phyloP scores from a whole-genome alignment of 2,113 vertebrate genomes.

The Scomber scombrus region DNA sequence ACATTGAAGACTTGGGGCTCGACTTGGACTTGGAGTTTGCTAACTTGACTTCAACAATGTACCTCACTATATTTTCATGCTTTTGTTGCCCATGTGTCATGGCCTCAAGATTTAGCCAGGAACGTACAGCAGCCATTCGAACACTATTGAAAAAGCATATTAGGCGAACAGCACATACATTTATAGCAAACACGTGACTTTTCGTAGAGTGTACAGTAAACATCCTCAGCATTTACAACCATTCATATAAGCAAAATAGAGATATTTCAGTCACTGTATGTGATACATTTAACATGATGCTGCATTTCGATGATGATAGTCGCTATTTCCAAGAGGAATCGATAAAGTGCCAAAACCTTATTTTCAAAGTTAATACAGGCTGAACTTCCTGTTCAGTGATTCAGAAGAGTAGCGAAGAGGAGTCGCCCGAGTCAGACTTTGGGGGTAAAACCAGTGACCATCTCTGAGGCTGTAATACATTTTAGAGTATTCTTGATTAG shows the following conservation, averaged over 20 bases:
- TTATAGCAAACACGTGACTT: constrained; percentile 50
- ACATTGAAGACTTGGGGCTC: constrained; percentile 29
- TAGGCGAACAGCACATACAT: constrained; percentile 45
- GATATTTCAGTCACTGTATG: constrained; percentile 55
- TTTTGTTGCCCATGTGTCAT: constrained; percentile 56
- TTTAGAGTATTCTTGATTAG: no score
- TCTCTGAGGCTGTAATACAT: background rate
- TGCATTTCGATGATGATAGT: constrained; percentile 67
- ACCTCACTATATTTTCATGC: constrained; percentile 30
- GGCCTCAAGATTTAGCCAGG: constrained; percentile 52
- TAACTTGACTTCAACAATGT: constrained; percentile 1
- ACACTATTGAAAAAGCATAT: constrained; percentile 50
- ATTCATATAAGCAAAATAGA: constrained; percentile 72
- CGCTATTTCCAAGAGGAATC: constrained; percentile 44
- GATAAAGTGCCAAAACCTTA: constrained; percentile 70
- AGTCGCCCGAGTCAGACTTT: constrained; percentile 34
- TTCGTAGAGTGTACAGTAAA: constrained; percentile 37
- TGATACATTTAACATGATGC: constrained; percentile 68
- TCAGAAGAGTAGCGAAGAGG: constrained; percentile 31
- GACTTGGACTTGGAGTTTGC: constrained; percentile 10
- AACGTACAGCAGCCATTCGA: constrained; percentile 60
- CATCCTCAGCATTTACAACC: constrained; percentile 54
- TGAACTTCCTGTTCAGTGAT: constrained; percentile 21
- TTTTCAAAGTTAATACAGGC: constrained; percentile 50
- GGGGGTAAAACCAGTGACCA: background rate